phyloP scores from a whole-genome alignment of 2,888 invertebrate species.

The Pollenia amentaria region DNA sequence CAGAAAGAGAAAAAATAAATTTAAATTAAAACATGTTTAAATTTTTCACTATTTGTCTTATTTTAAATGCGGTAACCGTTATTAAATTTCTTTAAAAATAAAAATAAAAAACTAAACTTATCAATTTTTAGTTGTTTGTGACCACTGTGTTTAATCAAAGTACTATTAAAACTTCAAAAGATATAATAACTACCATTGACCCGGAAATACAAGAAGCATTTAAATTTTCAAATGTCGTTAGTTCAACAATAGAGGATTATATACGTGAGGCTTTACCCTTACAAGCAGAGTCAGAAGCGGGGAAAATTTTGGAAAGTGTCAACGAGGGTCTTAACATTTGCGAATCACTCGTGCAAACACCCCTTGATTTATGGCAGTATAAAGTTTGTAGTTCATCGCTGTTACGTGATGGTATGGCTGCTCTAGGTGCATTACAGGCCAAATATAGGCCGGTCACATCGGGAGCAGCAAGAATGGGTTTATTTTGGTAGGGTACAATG shows the following conservation, averaged over 20 bases:
- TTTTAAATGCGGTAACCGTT: conserved; percentile 35
- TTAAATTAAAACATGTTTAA: conserved; percentile 17
- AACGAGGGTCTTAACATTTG: conserved; percentile 61
- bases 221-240: conserved; percentile 56
- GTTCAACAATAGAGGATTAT: conserved; percentile 51
- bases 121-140: conserved; percentile 11
- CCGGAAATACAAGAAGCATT: conserved; percentile 62
- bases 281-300: conserved; percentile 58
- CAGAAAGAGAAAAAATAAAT: not conserved
- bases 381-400: conserved; percentile 67
- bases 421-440: conserved; percentile 54
- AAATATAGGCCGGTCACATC: conserved; percentile 56
- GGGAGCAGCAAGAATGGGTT: conserved; percentile 16
- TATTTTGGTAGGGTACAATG: conserved; percentile 54
- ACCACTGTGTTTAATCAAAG: conserved; percentile 13
- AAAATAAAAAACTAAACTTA: not conserved
- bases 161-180: not conserved
- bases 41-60: not conserved
- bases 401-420: conserved; percentile 62
- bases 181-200: not conserved
- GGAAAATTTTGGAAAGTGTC: conserved; percentile 59
- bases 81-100: not conserved
- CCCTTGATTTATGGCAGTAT: conserved; percentile 69
- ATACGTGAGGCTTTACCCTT: conserved; percentile 63
- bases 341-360: conserved; percentile 46